Conservation (phyloP, 2,888 invertebrate genomes). For the Athetis lepigone region DNA sequence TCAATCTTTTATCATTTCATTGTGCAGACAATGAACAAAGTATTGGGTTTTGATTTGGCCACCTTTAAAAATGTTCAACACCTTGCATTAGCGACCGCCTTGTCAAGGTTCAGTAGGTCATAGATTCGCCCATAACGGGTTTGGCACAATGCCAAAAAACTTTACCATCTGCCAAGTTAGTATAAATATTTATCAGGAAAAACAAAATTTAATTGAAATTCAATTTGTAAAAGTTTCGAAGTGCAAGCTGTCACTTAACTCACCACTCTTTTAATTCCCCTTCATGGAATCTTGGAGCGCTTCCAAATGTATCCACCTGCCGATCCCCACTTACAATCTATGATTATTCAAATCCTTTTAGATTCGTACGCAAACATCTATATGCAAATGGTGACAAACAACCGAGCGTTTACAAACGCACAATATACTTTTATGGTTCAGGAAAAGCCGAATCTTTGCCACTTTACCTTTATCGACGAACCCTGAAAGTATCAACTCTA, state of each 20-base stretch:
- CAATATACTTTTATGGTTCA: conserved; percentile 89
- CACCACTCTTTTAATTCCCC: conserved; percentile 40
- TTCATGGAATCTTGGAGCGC: conserved; percentile 36
- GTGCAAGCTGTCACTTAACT: conserved; percentile 27
- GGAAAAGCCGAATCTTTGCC: conserved; percentile 82
- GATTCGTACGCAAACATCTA: conserved; percentile 76
- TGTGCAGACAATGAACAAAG: too few relatives aligned
- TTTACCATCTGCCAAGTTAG: conserved; percentile 24
- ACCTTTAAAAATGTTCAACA: too few relatives aligned
- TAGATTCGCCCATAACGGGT: not conserved
- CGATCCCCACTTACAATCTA: conserved; percentile 58
- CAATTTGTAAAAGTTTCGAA: conserved; percentile 35
- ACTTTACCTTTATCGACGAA: conserved; percentile 51
- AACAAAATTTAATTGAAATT: conserved; percentile 24
- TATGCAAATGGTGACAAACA: conserved; percentile 90
- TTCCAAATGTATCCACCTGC: conserved; percentile 61
- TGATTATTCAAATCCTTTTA: conserved; percentile 69
- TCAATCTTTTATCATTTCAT: too few relatives aligned
- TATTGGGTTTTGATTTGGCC: too few relatives aligned
- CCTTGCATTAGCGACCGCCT: not conserved
- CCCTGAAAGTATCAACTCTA: conserved; percentile 57
- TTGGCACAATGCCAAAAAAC: conserved; percentile 36
- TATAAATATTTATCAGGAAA: conserved; percentile 26
- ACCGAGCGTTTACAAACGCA: conserved; percentile 87
- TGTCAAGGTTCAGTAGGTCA: too few relatives aligned